A percentile compares a stretch with the other conserved stretches of the same genome.
Evolutionary conservation across 2,797 vertebrate genomes (phyloP).

Genomic region (Neopelma chrysocephalum): DNA sequence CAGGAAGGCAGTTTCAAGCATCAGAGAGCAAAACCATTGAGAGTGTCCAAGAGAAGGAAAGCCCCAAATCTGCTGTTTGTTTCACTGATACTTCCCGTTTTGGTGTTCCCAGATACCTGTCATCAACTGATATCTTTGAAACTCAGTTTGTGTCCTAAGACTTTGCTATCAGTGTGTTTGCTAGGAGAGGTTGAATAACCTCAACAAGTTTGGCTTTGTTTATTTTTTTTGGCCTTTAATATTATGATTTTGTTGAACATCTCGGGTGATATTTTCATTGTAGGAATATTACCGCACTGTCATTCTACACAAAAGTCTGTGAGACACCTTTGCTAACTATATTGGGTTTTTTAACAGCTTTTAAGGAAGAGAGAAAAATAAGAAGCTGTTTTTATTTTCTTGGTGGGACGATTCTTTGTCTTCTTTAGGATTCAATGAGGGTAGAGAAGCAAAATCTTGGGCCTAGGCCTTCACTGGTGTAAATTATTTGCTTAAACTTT

Average conservation of each 20-base stretch:
- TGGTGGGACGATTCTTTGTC: not conserved
- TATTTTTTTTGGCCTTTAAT: not conserved
- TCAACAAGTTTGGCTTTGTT: slow-evolving; percentile 7
- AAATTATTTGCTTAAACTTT: not conserved
- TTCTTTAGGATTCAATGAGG: not conserved
- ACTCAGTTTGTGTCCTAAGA: not conserved
- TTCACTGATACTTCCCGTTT: not conserved
- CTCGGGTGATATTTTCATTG: not conserved
- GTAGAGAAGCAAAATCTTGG: not conserved
- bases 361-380: not conserved
- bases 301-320: not conserved
- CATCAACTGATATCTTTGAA: not conserved
- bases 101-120: not conserved
- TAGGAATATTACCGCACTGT: not conserved
- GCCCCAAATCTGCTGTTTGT: not conserved
- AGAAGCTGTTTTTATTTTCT: not conserved
- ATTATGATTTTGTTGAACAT: not conserved
- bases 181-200: not conserved
- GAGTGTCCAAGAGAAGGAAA: not conserved
- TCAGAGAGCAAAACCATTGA: not conserved
- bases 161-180: not conserved
- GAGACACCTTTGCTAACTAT: not conserved
- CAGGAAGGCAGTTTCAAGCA: not conserved
- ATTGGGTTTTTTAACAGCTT: not conserved
- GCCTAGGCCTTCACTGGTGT: not conserved